Percentiles rank a stretch among this genome's conserved stretches.
phyloP scores from a whole-genome alignment of 2,113 vertebrate genomes.

The Indicator maculatus region DNA sequence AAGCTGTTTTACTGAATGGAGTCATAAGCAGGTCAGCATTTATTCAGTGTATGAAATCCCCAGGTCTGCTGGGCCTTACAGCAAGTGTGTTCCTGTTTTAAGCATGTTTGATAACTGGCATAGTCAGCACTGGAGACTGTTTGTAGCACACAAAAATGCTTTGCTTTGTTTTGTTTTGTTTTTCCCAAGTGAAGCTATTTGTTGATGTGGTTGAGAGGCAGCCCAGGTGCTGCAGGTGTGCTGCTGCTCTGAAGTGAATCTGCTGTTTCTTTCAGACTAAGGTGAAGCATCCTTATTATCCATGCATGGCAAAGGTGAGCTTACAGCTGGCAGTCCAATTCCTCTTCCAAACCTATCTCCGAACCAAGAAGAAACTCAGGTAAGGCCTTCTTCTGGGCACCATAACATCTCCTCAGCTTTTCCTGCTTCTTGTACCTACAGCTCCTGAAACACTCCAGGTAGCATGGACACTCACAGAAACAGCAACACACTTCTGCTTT shows the following conservation, averaged over 20 bases:
- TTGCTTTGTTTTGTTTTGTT: background rate
- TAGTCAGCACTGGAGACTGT: background rate
- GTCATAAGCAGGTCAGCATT: background rate
- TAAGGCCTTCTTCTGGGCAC: constrained; percentile 34
- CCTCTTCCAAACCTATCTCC: constrained; percentile 96
- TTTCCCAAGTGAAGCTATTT: background rate
- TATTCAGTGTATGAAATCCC: background rate
- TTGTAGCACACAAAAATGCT: background rate
- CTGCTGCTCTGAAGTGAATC: background rate
- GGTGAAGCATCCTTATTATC: constrained; percentile 92
- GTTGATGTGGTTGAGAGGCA: background rate
- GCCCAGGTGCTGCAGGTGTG: background rate
- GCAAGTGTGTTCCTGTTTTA: background rate
- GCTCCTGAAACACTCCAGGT: background rate
- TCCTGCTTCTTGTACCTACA: background rate
- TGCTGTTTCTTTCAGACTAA: constrained; percentile 84
- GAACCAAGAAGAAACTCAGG: constrained; percentile 99
- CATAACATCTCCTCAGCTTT: background rate
- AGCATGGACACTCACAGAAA: background rate
- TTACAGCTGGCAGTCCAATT: constrained; percentile 94
- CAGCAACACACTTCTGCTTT: background rate
- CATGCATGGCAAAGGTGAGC: constrained; percentile 96
- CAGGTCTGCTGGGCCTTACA: background rate
- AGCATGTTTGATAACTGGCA: background rate
- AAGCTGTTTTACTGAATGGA: background rate